A percentile compares a stretch with the other conserved stretches of the same genome.
Conservation (phyloP, 1,140 invertebrate species). For the Musca domestica region DNA sequence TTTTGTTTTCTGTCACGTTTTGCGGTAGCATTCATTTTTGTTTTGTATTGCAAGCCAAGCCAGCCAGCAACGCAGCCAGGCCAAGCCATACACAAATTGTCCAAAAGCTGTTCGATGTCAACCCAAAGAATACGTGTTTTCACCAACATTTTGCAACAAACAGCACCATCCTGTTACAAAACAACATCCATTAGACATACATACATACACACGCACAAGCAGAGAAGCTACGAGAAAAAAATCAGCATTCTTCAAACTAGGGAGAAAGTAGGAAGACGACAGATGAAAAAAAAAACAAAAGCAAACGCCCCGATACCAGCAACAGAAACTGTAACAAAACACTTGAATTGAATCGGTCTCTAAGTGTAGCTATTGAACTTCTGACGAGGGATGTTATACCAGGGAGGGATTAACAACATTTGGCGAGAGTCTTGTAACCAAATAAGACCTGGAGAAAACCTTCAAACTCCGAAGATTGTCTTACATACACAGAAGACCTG, state of each 20-base stretch:
- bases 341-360: constrained; percentile 2
- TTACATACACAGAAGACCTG: too few relatives aligned
- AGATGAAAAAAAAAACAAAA: not conserved
- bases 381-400: not conserved
- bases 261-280: not conserved
- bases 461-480: too few relatives aligned
- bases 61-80: not conserved
- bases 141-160: constrained; percentile 18
- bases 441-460: too few relatives aligned
- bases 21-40: constrained; percentile 35
- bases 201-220: too few relatives aligned
- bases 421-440: too few relatives aligned
- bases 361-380: not conserved
- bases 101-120: constrained; percentile 18
- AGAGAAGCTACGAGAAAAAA: too few relatives aligned
- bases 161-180: not conserved
- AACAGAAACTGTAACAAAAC: constrained; percentile 15
- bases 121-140: constrained; percentile 22
- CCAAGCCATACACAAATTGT: constrained; percentile 3
- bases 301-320: not conserved
- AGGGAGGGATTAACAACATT: too few relatives aligned
- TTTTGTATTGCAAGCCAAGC: constrained; percentile 7
- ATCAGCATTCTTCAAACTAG: too few relatives aligned
- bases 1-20: constrained; percentile 54
- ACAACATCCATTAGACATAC: not conserved